Evolutionary conservation across 1,140 invertebrate species (phyloP).

Genomic region (Pseudachorutes palmiensis): DNA sequence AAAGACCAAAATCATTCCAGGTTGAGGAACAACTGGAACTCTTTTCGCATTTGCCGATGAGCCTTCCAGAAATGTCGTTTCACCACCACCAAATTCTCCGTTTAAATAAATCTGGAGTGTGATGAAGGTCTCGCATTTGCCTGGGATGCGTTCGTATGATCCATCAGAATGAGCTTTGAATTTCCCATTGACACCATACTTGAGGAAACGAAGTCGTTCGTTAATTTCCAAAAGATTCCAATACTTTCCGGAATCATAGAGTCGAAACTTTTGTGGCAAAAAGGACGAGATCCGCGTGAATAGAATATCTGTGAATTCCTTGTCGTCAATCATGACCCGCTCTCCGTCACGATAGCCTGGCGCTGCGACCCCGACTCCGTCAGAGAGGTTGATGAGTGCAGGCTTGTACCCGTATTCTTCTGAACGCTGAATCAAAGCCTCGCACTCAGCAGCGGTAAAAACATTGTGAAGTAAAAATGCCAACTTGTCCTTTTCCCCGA

Average conservation of each 20-base stretch:
- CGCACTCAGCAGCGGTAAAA: conserved; percentile 19
- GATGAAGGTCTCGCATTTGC: conserved; percentile 8
- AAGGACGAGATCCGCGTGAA: conserved; percentile 12
- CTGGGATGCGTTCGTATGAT: neutral
- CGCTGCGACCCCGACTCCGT: neutral
- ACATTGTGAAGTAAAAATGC: conserved; percentile 27
- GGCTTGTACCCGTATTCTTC: conserved; percentile 16
- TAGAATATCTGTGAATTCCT: conserved; percentile 21
- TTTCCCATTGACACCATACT: conserved; percentile 15
- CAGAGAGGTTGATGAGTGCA: neutral
- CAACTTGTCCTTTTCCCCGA: conserved; percentile 11
- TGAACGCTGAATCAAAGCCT: conserved; percentile 11
- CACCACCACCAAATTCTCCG: conserved; percentile 25
- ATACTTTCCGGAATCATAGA: neutral
- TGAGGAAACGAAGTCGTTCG: conserved; percentile 26
- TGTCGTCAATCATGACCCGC: conserved; percentile 23
- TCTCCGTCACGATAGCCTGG: conserved; percentile 9
- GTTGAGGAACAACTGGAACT: conserved; percentile 20
- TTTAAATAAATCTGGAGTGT: conserved; percentile 33
- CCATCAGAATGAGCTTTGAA: conserved; percentile 19
- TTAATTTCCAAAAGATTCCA: conserved; percentile 16
- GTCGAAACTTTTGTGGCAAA: conserved; percentile 13
- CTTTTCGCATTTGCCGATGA: neutral
- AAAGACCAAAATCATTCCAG: conserved; percentile 27
- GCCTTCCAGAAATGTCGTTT: conserved; percentile 21